Evolutionary conservation across 2,113 vertebrate species (phyloP).

Genomic region (Gadus macrocephalus): DNA sequence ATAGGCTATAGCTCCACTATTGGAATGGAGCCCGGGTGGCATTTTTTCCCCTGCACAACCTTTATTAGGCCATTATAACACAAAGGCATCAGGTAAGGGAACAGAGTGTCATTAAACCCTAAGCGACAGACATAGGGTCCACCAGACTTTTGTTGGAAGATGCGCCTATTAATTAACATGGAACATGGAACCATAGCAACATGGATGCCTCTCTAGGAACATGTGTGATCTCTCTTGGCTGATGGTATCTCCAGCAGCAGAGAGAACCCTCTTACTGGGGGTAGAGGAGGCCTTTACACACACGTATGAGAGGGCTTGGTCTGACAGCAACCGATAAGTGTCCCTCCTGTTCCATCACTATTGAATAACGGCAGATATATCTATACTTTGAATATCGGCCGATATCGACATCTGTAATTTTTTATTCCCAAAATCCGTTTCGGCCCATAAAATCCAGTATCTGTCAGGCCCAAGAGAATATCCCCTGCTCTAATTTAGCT

Average conservation of each 20-base stretch:
- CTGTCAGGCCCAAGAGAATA: too few relatives aligned
- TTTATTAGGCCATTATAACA: constrained; percentile 84
- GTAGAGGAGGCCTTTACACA: neutral
- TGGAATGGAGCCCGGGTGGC: constrained; percentile 88
- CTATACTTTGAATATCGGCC: too few relatives aligned
- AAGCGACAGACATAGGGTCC: constrained; percentile 42
- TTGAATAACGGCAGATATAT: too few relatives aligned
- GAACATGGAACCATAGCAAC: too few relatives aligned
- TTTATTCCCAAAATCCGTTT: too few relatives aligned
- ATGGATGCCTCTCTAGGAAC: too few relatives aligned
- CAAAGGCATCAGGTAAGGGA: constrained; percentile 73
- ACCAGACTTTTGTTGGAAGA: too few relatives aligned
- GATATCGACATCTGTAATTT: too few relatives aligned
- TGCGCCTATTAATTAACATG: too few relatives aligned
- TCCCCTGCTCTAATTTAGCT: too few relatives aligned
- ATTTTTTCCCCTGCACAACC: constrained; percentile 70
- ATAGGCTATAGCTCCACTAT: constrained; percentile 81
- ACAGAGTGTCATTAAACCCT: constrained; percentile 80
- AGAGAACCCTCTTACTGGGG: constrained; percentile 15
- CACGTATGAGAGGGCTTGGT: constrained; percentile 8
- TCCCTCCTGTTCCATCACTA: constrained; percentile 6
- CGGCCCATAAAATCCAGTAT: too few relatives aligned
- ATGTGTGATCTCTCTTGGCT: neutral
- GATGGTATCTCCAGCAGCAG: neutral
- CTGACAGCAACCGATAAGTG: constrained; percentile 13